A percentile compares a stretch with the other conserved stretches of the same genome.
Conservation (phyloP, 2,797 vertebrate species). For the Peromyscus aztecus region DNA sequence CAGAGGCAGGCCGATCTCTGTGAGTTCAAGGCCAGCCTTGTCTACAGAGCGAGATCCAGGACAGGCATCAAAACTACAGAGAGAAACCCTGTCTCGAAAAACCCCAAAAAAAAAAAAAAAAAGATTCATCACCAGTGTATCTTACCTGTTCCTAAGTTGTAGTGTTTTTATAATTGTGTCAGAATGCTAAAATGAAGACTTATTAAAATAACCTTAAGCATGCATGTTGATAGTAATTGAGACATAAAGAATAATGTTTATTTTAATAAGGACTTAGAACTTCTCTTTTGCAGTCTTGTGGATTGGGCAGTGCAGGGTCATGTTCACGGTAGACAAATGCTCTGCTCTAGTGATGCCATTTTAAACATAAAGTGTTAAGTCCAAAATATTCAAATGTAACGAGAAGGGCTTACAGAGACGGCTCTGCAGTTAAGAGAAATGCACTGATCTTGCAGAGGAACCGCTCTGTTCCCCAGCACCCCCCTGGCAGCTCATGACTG, state of each 20-base stretch:
- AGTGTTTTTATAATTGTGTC: background rate
- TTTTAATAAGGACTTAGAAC: background rate
- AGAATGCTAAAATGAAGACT: slow-evolving; percentile 36
- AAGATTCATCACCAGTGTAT: background rate
- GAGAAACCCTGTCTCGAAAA: no score
- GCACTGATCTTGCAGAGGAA: background rate
- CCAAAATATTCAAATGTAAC: background rate
- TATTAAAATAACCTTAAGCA: slow-evolving; percentile 43
- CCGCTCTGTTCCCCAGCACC: background rate
- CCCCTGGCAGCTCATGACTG: background rate
- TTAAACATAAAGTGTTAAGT: background rate
- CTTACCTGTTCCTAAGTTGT: background rate
- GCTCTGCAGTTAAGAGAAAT: background rate
- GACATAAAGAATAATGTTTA: background rate
- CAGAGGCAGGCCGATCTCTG: no score
- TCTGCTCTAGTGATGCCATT: background rate
- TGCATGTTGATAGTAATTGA: background rate
- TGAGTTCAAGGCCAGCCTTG: no score
- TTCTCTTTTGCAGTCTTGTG: background rate
- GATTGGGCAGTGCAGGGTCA: background rate
- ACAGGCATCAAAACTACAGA: no score
- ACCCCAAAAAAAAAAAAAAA: no score
- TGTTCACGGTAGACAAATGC: background rate
- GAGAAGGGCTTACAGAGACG: background rate
- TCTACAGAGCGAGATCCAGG: no score